Evolutionary conservation across 1,140 invertebrate species (phyloP), one percentile per base, ranked within the genome.

Genomic region (Dendrolimus punctatus): DNA sequence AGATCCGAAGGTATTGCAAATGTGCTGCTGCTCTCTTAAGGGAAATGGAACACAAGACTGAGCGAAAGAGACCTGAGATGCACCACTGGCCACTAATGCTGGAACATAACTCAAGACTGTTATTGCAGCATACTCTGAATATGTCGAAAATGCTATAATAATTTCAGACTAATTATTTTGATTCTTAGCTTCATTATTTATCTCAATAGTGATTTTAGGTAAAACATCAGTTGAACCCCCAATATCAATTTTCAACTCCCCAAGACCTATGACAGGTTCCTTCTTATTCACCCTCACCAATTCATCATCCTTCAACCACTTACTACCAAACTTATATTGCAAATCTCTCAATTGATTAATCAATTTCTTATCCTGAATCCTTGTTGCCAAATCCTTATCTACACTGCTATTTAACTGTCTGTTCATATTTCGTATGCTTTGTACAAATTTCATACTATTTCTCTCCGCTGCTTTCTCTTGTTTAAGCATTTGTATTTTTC

Each of bases 231-330:
- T 42, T 36, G 48, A 53, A 6, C 55, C 52, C n/a, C 68, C 66
- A 37, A 78, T 73, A 49, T 78, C 68, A 45, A 80, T 78, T 60
- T 75, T 76, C 6, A 80, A 43, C 49, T 80, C 72, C 1, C 57
- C 45, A 3, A 55, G 43, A 10, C 60, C 63, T 8, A 53, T 38
- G n/a, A 40, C 51, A 1, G 55, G 49, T 36, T 61, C 46, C 38
- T 62, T 56, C 6, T 53, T 51, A 38, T 66, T 67, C 0, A 73
- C 8, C 6, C 49, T 57, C 9, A 57, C 55, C 49, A 75, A 55
- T 47, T 82, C 79, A 8, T 76, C 46, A 0, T 71, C 54, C 39
- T 64, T 71, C 10, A 82, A 23, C 10, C 80, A 46, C 9, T 66
- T 46, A 0, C 62, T 36, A 5, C 76, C 73, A 0, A 74, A 68